phyloP scores from a whole-genome alignment of 2,113 vertebrate genomes.

The Oceanites oceanicus region DNA sequence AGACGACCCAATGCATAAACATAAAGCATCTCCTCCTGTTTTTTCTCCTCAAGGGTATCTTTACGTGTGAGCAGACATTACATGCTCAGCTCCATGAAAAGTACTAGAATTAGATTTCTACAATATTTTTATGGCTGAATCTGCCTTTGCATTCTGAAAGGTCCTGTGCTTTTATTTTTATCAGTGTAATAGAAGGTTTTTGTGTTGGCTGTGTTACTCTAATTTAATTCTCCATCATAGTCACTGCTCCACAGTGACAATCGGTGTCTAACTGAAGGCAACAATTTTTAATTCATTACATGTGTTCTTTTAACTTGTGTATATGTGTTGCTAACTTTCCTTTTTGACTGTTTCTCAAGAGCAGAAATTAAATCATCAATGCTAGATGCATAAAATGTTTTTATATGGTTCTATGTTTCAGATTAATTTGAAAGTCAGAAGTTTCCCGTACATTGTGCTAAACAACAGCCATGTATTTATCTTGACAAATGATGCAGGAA shows the following conservation, averaged over 20 bases:
- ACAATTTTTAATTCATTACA: constrained; percentile 32
- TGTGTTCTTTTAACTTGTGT: constrained; percentile 26
- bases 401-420: constrained; percentile 50
- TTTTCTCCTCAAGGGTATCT: constrained; percentile 54
- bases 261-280: background rate
- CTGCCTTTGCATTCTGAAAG: constrained; percentile 25
- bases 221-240: constrained; percentile 5
- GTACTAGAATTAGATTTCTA: constrained; percentile 58
- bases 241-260: background rate
- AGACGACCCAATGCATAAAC: constrained; percentile 64
- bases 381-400: constrained; percentile 54
- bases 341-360: constrained; percentile 22
- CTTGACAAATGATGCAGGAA: constrained; percentile 63
- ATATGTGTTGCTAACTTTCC: constrained; percentile 12
- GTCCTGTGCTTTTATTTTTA: background rate
- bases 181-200: background rate
- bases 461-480: constrained; percentile 57
- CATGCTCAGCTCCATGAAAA: constrained; percentile 55
- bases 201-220: background rate
- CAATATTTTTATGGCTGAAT: constrained; percentile 46
- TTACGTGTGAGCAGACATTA: constrained; percentile 57
- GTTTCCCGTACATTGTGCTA: constrained; percentile 40
- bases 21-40: constrained; percentile 57
- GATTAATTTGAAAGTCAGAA: constrained; percentile 63
- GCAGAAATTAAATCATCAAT: constrained; percentile 61